phyloP scores from a whole-genome alignment of 2,888 invertebrate species.

The Himalopsyche kuldschensis region DNA sequence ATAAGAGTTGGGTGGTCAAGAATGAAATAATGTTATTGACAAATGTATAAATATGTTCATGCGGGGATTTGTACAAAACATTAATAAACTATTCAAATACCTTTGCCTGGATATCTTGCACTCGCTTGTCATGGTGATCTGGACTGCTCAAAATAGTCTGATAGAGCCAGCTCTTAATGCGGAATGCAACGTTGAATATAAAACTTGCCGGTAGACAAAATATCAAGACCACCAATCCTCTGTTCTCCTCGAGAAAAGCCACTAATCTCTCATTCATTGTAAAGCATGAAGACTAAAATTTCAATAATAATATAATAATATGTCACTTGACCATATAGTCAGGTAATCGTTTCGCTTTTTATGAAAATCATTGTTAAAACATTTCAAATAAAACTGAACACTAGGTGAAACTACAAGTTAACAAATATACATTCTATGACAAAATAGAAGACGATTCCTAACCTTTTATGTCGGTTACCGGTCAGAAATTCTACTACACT shows the following conservation, averaged over 20 bases:
- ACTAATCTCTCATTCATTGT: conserved; percentile 47
- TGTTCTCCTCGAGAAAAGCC: conserved; percentile 62
- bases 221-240: conserved; percentile 63
- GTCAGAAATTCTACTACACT: not conserved
- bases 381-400: too few relatives aligned
- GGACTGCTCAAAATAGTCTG: conserved; percentile 48
- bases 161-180: conserved; percentile 48
- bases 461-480: not conserved
- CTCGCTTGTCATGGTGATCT: conserved; percentile 51
- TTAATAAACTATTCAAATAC: conserved; percentile 41
- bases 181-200: conserved; percentile 57
- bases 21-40: too few relatives aligned
- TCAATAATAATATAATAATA: conserved; percentile 17
- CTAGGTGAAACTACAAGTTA: too few relatives aligned
- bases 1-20: too few relatives aligned
- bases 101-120: conserved; percentile 54
- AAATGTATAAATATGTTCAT: too few relatives aligned
- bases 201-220: conserved; percentile 71
- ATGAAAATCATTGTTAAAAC: too few relatives aligned
- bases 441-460: not conserved
- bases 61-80: too few relatives aligned
- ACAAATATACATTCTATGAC: too few relatives aligned
- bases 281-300: not conserved
- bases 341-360: not conserved
- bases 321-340: not conserved